Evolutionary conservation across 1,140 invertebrate genomes (phyloP).

Genomic region (Pentalonia nigronervosa): DNA sequence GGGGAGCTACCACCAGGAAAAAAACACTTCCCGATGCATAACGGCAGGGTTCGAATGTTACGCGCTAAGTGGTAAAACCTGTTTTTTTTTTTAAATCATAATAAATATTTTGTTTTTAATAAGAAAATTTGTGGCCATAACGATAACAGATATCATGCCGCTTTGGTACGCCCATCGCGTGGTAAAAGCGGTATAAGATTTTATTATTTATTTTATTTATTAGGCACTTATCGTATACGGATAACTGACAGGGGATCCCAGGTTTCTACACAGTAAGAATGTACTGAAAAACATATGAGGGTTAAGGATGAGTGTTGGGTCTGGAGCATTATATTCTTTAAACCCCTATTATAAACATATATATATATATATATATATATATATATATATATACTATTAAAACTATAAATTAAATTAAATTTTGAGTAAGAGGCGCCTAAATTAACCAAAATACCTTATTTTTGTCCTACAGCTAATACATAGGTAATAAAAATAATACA

Average conservation of each 20-base stretch:
- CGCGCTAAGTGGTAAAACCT: neutral
- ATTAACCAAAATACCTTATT: no score
- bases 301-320: neutral
- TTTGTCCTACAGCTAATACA: no score
- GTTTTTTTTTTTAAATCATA: neutral
- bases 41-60: neutral
- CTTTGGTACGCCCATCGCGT: neutral
- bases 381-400: no score
- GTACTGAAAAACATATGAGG: neutral
- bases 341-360: no score
- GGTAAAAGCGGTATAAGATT: neutral
- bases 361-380: no score
- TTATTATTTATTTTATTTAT: neutral
- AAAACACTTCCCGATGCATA: neutral
- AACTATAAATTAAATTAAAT: no score
- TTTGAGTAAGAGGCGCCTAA: no score
- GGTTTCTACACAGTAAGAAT: neutral
- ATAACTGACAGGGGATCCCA: neutral
- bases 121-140: neutral
- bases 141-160: neutral
- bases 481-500: no score
- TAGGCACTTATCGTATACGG: neutral
- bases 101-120: neutral
- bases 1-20: neutral
- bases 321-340: no score